These are phyloP conservation scores for Tangachromis dhanisi DNA, from an alignment of 2,113 vertebrate species.

Conservation along the genomic window DNA sequence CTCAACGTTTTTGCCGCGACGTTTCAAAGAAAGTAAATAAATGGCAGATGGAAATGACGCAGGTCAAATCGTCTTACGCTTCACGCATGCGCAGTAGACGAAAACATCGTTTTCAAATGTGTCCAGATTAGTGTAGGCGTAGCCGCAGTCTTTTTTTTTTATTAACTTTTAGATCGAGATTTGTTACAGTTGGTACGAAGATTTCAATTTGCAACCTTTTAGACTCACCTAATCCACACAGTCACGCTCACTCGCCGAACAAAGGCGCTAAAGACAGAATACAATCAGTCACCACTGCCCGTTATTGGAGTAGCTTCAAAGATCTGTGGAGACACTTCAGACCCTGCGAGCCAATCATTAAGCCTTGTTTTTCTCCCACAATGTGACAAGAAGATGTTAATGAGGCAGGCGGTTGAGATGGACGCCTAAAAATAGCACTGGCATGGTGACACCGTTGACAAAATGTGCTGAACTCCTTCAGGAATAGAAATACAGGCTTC, in stretches of 20 bases:
- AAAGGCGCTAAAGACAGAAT: not conserved
- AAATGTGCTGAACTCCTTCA: not conserved
- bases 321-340: conserved; percentile 14
- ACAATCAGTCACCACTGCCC: not conserved
- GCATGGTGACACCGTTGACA: conserved; percentile 2
- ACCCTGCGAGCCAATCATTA: conserved; percentile 9
- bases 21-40: too few relatives aligned
- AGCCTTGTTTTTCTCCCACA: not conserved
- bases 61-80: not conserved
- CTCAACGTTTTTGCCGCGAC: too few relatives aligned
- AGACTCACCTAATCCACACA: not conserved
- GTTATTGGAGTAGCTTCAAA: not conserved
- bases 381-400: conserved; percentile 25
- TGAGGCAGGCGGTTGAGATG: conserved; percentile 3
- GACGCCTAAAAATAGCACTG: conserved; percentile 24
- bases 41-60: too few relatives aligned
- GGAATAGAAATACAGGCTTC: not conserved
- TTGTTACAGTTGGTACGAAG: not conserved
- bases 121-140: not conserved
- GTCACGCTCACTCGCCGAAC: accelerated
- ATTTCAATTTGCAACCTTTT: not conserved
- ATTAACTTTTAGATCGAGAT: not conserved
- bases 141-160: not conserved
- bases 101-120: not conserved
- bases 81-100: accelerated